A percentile compares a stretch with the other conserved stretches of the same genome.
phyloP scores from a whole-genome alignment of 2,888 invertebrate genomes.

The Branchellion lobata region DNA sequence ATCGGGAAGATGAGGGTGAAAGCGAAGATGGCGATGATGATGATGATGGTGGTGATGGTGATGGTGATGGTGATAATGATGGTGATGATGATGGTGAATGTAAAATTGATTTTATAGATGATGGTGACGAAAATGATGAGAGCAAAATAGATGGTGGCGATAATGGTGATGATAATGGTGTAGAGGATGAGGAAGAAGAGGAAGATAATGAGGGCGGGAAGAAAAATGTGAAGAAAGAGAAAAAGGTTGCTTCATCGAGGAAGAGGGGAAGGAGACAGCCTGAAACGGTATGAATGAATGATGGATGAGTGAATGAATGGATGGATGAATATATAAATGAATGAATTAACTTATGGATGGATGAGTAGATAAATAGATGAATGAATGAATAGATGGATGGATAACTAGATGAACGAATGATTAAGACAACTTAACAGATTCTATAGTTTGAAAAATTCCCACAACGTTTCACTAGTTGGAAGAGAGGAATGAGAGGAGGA shows the following conservation, averaged over 20 bases:
- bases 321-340: no score
- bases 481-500: conserved; percentile 48
- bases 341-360: no score
- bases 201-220: neutral
- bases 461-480: conserved; percentile 41
- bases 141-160: neutral
- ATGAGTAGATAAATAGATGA: no score
- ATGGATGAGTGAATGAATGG: no score
- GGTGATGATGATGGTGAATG: neutral
- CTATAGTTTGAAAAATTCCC: no score
- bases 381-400: no score
- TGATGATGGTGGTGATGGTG: conserved; percentile 16
- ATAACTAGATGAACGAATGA: no score
- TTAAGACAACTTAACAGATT: no score
- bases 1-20: neutral
- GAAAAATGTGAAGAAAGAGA: neutral
- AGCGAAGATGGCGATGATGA: neutral
- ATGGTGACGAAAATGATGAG: neutral
- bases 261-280: conserved; percentile 12
- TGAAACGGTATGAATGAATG: neutral
- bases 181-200: neutral
- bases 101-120: neutral
- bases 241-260: neutral
- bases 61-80: conserved; percentile 17
- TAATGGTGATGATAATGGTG: neutral